phyloP scores from a whole-genome alignment of 2,888 invertebrate species.

The Sericinus montela region DNA sequence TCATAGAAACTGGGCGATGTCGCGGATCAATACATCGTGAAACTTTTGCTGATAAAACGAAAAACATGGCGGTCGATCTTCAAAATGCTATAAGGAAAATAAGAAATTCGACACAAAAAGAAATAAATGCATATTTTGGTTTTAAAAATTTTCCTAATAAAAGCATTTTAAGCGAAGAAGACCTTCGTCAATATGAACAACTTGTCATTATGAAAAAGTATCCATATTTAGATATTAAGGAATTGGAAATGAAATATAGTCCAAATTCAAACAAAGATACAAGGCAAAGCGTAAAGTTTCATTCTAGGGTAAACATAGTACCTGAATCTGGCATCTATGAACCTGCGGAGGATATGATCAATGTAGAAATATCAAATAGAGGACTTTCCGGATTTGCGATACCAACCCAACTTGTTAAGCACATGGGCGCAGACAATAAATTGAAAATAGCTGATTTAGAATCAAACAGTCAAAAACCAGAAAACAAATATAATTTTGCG shows the following conservation, averaged over 20 bases:
- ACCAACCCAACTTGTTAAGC: slow-evolving; percentile 43
- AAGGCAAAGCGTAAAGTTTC: slow-evolving; percentile 43
- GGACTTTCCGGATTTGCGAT: slow-evolving; percentile 65
- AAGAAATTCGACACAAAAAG: slow-evolving; percentile 15
- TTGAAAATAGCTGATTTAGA: slow-evolving; percentile 25
- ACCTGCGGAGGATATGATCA: slow-evolving; percentile 42
- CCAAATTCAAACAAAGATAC: slow-evolving; percentile 41
- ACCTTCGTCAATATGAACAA: slow-evolving; percentile 57
- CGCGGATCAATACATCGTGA: not conserved
- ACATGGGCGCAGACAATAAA: slow-evolving; percentile 27
- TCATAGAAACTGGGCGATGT: slow-evolving; percentile 6
- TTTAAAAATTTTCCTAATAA: slow-evolving; percentile 26
- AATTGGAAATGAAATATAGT: slow-evolving; percentile 51
- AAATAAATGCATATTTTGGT: slow-evolving; percentile 10
- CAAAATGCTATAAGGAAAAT: slow-evolving; percentile 28
- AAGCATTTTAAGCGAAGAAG: slow-evolving; percentile 43
- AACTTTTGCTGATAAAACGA: not conserved
- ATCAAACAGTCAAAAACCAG: slow-evolving; percentile 13
- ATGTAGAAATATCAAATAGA: slow-evolving; percentile 62
- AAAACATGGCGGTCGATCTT: slow-evolving; percentile 1
- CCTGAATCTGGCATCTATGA: slow-evolving; percentile 50
- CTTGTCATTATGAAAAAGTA: slow-evolving; percentile 69
- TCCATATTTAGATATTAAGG: slow-evolving; percentile 62
- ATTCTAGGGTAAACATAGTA: slow-evolving; percentile 32
- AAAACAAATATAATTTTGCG: slow-evolving; percentile 13